A percentile compares a stretch with the other conserved stretches of the same genome.
These are phyloP conservation scores for Heliconius aoede DNA, from an alignment of 2,888 invertebrate species.

Conservation along the genomic window DNA sequence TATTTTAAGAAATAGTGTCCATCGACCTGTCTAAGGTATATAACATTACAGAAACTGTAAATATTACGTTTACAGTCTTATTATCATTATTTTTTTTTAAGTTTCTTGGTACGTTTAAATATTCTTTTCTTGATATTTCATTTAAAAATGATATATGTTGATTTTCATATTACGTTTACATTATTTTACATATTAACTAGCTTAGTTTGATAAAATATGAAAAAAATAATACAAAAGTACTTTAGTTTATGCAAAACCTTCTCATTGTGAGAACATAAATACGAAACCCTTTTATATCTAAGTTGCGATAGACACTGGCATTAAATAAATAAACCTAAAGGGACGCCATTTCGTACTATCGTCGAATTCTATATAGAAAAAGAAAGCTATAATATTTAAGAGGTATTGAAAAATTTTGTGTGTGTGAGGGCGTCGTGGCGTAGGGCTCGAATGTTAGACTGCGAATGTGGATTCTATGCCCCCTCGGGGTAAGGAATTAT, in stretches of 20 bases:
- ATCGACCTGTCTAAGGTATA: background rate
- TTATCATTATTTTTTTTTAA: too few species aligned
- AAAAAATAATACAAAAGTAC: background rate
- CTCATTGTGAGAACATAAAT: slow-evolving; percentile 25
- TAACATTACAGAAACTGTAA: too few species aligned
- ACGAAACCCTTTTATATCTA: slow-evolving; percentile 23
- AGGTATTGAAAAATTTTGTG: slow-evolving; percentile 44
- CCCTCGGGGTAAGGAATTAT: too few species aligned
- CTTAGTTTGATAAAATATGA: background rate
- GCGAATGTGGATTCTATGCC: too few species aligned
- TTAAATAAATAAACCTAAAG: slow-evolving; percentile 43
- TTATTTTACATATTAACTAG: background rate
- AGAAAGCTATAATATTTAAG: slow-evolving; percentile 14
- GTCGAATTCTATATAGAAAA: slow-evolving; percentile 24
- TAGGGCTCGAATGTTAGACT: too few species aligned
- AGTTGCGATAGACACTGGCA: slow-evolving; percentile 34
- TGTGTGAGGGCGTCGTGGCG: too few species aligned
- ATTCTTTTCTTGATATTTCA: background rate
- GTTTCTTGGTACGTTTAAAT: background rate
- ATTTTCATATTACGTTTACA: background rate
- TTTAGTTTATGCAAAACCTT: background rate
- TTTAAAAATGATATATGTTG: background rate
- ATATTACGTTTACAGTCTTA: too few species aligned
- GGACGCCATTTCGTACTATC: slow-evolving; percentile 23
- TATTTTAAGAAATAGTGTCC: background rate